These are phyloP conservation scores for Montipora capitata DNA, from an alignment of 92 coral and sea anemone species.

Conservation along the genomic window DNA sequence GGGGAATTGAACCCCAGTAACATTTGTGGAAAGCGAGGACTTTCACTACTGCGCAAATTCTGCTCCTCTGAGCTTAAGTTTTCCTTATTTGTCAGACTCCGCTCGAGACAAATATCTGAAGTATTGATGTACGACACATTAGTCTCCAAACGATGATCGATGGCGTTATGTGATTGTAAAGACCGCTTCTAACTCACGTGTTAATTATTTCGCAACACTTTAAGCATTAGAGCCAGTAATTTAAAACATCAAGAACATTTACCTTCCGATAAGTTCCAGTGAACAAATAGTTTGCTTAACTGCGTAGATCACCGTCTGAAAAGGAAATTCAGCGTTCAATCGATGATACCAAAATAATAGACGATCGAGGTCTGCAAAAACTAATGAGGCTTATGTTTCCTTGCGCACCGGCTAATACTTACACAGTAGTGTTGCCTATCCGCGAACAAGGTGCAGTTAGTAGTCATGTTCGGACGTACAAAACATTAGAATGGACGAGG, in stretches of 20 bases:
- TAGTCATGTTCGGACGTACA: constrained; percentile 2
- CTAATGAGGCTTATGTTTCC: not conserved
- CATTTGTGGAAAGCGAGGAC: no score
- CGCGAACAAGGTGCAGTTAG: constrained; percentile 39
- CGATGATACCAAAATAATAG: no score
- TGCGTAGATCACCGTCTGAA: constrained; percentile 43
- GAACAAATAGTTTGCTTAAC: constrained; percentile 42
- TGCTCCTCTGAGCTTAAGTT: no score
- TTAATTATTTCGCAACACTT: not conserved
- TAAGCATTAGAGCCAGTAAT: not conserved
- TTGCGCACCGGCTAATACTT: not conserved
- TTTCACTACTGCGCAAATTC: no score
- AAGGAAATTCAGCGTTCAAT: not conserved
- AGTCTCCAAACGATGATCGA: no score
- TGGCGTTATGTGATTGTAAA: no score
- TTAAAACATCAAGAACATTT: not conserved
- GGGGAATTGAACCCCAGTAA: no score
- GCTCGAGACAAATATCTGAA: no score
- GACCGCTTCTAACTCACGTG: no score
- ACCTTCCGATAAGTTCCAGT: constrained; percentile 54
- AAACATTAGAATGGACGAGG: not conserved
- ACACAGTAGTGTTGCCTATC: constrained; percentile 46
- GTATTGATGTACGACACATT: no score
- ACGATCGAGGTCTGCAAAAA: not conserved
- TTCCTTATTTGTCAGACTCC: no score